Percentiles rank a stretch among this genome's conserved stretches.
phyloP scores from a whole-genome alignment of 2,888 invertebrate species.

The Drosophila borealis region DNA sequence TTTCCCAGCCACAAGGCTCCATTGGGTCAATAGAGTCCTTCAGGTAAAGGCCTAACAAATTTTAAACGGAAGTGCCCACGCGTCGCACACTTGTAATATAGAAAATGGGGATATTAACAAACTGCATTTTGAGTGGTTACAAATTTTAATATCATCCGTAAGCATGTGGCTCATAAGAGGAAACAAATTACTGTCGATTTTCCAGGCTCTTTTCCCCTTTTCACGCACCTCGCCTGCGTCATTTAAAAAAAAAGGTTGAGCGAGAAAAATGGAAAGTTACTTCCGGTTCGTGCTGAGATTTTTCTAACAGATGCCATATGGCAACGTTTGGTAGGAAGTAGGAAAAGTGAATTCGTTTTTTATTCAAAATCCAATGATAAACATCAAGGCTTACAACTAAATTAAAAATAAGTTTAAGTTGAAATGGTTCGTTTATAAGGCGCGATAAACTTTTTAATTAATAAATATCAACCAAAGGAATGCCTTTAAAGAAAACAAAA shows the following conservation, averaged over 20 bases:
- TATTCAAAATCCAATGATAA: background rate
- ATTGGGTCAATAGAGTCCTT: slow-evolving; percentile 30
- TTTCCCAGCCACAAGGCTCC: slow-evolving; percentile 32
- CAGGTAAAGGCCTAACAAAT: slow-evolving; percentile 42
- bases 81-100: slow-evolving; percentile 47
- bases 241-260: slow-evolving; percentile 22
- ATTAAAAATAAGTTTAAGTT: background rate
- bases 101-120: slow-evolving; percentile 31
- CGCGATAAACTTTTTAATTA: too few species aligned
- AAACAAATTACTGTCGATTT: slow-evolving; percentile 48
- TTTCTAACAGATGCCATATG: slow-evolving; percentile 34
- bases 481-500: too few species aligned
- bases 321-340: slow-evolving; percentile 11
- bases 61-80: slow-evolving; percentile 65
- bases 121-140: slow-evolving; percentile 48
- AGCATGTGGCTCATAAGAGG: slow-evolving; percentile 38
- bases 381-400: background rate
- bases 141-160: slow-evolving; percentile 48
- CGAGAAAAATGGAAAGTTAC: slow-evolving; percentile 57
- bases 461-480: too few species aligned
- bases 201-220: slow-evolving; percentile 30
- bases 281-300: slow-evolving; percentile 51
- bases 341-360: background rate
- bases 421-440: background rate
- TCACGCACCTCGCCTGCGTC: background rate